phyloP scores from a whole-genome alignment of 2,797 vertebrate genomes.

The Sebastes oblongus region DNA sequence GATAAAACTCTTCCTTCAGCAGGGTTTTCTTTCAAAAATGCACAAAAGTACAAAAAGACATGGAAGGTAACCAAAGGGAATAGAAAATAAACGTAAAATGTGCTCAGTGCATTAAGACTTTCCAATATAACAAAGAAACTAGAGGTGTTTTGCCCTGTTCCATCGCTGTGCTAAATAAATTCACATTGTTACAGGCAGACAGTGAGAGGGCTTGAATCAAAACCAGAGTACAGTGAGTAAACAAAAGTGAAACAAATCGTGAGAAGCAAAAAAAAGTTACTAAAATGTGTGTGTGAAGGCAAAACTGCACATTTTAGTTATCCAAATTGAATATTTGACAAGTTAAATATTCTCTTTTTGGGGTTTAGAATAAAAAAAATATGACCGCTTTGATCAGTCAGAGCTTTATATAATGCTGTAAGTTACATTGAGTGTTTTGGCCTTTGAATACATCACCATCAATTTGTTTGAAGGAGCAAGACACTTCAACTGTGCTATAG shows the following conservation, averaged over 20 bases:
- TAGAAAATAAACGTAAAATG: conserved; percentile 71
- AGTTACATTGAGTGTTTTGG: conserved; percentile 38
- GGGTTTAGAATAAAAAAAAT: conserved; percentile 6
- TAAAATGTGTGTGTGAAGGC: conserved; percentile 35
- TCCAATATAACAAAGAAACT: conserved; percentile 65
- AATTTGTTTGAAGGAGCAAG: conserved; percentile 23
- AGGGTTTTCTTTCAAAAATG: conserved; percentile 67
- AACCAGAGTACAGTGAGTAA: conserved; percentile 72
- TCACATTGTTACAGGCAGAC: conserved; percentile 80
- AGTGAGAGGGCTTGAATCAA: conserved; percentile 64
- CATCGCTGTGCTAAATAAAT: conserved; percentile 74
- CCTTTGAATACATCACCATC: conserved; percentile 11
- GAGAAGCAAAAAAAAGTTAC: conserved; percentile 4
- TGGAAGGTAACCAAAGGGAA: conserved; percentile 66
- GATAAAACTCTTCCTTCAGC: conserved; percentile 78
- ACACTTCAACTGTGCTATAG: conserved; percentile 34
- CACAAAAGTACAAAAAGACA: conserved; percentile 75
- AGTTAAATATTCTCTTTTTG: conserved; percentile 20
- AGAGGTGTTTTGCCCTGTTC: conserved; percentile 64
- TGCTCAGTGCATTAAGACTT: conserved; percentile 84
- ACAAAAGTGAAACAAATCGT: conserved; percentile 49
- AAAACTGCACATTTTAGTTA: conserved; percentile 28
- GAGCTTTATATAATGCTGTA: conserved; percentile 3
- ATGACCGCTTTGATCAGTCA: conserved; percentile 5
- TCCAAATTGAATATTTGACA: conserved; percentile 26